Evolutionary conservation across 2,113 vertebrate species (phyloP), one percentile per base, ranked within the genome.

Genomic region (Laterallus jamaicensis): DNA sequence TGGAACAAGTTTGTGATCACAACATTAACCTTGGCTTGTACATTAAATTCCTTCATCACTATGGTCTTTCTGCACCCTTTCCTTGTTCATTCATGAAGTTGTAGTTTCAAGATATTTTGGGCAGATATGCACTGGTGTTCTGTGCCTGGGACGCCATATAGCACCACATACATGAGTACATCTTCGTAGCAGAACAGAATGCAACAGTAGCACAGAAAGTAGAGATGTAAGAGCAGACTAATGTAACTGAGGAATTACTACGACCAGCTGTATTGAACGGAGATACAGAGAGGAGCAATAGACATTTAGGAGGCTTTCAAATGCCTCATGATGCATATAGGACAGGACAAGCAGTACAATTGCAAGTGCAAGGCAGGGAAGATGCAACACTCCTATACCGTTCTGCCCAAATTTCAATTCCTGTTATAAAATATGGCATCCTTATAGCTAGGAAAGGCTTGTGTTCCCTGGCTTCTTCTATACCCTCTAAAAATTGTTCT

Each of bases 301-400:
- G 42, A 52, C 52, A n/a, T 2, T 52, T 44, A 91, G 70, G 16
- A 78, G 15, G 6, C 14, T 87, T 93, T 85, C 62, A 87, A 82
- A 70, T 54, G 26, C 15, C 49, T 75, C 19, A 5, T 92, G 37
- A 63, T 63, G 21, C 8, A 82, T 87, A 54, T 18, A 75, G 40
- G 20, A 59, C 49, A 86, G 58, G 44, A 69, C 31, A 85, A 90
- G 20, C 32, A 80, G 11, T 44, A 56, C 9, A 63, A 62, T n/a
- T 78, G 10, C 26, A 71, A 44, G 15, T 39, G 35, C 26, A 79
- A 76, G 16, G 11, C 29, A 79, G 15, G 39, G 35, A 42, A 82
- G 28, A 56, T 56, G 22, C 10, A 68, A 29, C 0, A 0, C 35
- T 35, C 35, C 35, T 35, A 7, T 35, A 35, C 35, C 7, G 35